Base-by-base conservation (phyloP, 2,113 vertebrate species). In the Apus apus region DNA sequence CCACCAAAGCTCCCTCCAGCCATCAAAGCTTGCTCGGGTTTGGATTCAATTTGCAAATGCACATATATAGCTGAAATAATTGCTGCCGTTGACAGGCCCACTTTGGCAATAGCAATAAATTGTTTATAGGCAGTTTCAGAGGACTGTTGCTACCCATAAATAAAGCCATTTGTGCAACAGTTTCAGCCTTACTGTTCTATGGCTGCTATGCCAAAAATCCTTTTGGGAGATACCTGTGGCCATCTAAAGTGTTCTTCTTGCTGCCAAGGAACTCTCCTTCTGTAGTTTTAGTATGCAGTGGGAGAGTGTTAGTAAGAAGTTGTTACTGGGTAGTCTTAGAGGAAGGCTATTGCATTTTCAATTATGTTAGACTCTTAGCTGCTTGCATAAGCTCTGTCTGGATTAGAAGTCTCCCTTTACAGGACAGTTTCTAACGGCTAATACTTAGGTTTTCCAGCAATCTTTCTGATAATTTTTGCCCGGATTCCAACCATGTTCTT, bases 51-150 rank as follows among this genome's bases (percentile, higher is more conserved):
- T 89, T 89, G 50, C 57, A 85, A 84, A 87, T 38, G 48, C 53
- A 72, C 50, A 64, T 40, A 32, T 26, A 45, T 34, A 82, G 85
- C 73, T 87, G 70, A 85, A 96, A 78, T 75, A 81, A 89, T 85
- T 67, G 60, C 62, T 75, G 61, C 48, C 0, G 0, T 64, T 89
- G 61, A 80, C 89, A 94, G 70, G 53, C 20, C 10, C 19, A 9
- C 53, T 60, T 91, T 78, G 48, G 61, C 87, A 87, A 48, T 8
- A 38, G 53, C 45, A 81, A 43, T 56, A 67, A 67, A 67, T 74
- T 51, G 56, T 89, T 87, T 91, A 81, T 32, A 79, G 73, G 61
- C 73, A 67, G 50, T 68, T 95, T 85, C 78, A 83, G 73, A 78
- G 36, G 43, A 58, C 75, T 77, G 60, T 62, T 54, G 27, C 48